Evolutionary conservation across 2,888 invertebrate genomes (phyloP).

Genomic region (Sturmia bella): DNA sequence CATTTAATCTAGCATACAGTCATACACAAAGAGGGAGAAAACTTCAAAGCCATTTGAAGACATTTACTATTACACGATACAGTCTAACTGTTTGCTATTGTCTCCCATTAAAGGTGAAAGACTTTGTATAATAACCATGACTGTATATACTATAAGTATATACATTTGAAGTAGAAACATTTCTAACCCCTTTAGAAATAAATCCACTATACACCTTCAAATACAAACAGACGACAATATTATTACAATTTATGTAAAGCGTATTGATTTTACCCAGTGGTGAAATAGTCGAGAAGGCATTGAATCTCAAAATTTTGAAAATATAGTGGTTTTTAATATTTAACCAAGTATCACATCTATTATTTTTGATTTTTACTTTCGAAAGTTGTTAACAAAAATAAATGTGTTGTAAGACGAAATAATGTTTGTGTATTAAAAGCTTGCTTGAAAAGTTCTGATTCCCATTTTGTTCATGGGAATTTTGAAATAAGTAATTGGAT

Average conservation of each 20-base stretch:
- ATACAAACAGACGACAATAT: not conserved
- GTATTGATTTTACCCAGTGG: slow-evolving; percentile 9
- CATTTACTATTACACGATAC: not conserved
- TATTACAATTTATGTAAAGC: not conserved
- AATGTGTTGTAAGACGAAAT: too few relatives aligned
- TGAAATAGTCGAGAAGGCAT: too few relatives aligned
- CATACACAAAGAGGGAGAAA: not conserved
- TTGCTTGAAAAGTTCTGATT: too few relatives aligned
- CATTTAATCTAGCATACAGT: not conserved
- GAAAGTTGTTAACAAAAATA: too few relatives aligned
- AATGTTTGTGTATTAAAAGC: too few relatives aligned
- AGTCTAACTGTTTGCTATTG: slow-evolving; percentile 52
- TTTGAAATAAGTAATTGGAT: too few relatives aligned
- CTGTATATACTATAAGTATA: not conserved
- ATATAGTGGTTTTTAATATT: too few relatives aligned
- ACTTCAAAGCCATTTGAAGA: slow-evolving; percentile 42
- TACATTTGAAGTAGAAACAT: not conserved
- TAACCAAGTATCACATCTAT: too few relatives aligned
- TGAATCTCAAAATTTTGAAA: too few relatives aligned
- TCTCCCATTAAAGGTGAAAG: not conserved
- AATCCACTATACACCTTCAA: not conserved
- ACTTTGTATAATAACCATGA: not conserved
- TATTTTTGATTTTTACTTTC: too few relatives aligned
- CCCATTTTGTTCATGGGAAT: too few relatives aligned
- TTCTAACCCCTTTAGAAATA: not conserved